Percentiles rank a stretch among this genome's conserved stretches.
Evolutionary conservation across 2,113 vertebrate species (phyloP).

Genomic region (Gavia stellata): DNA sequence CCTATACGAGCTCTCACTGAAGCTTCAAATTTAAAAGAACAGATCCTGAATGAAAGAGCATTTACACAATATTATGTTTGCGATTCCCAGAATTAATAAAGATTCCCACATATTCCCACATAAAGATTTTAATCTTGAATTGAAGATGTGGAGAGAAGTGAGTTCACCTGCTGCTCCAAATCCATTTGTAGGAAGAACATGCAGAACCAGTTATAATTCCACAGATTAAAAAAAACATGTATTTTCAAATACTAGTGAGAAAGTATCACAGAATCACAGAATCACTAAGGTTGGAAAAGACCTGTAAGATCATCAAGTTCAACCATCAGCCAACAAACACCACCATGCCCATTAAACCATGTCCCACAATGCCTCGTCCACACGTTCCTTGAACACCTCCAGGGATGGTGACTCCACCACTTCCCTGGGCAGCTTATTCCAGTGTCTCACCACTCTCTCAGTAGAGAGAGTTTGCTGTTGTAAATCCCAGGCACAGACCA

Average conservation of each 20-base stretch:
- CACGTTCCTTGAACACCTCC: too few species aligned
- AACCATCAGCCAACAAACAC: too few species aligned
- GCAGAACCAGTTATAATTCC: not conserved
- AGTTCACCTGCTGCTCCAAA: not conserved
- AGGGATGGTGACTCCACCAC: too few species aligned
- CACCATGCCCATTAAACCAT: too few species aligned
- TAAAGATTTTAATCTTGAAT: not conserved
- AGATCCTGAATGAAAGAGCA: not conserved
- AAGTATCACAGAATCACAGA: too few species aligned
- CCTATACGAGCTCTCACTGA: not conserved
- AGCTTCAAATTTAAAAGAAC: not conserved
- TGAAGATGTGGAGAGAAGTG: not conserved
- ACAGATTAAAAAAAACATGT: not conserved
- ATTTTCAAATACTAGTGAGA: not conserved
- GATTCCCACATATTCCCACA: not conserved
- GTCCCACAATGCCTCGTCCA: too few species aligned
- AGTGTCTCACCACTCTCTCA: too few species aligned
- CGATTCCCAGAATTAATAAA: not conserved
- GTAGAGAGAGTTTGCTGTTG: not conserved
- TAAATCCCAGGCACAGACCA: not conserved
- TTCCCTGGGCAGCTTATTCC: too few species aligned
- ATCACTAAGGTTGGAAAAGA: too few species aligned
- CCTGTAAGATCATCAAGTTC: too few species aligned
- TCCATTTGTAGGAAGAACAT: not conserved
- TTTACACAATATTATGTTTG: not conserved